These are phyloP conservation scores for Paramormyrops hopkinsi DNA, from an alignment of 2,797 vertebrate species.

Conservation along the genomic window DNA sequence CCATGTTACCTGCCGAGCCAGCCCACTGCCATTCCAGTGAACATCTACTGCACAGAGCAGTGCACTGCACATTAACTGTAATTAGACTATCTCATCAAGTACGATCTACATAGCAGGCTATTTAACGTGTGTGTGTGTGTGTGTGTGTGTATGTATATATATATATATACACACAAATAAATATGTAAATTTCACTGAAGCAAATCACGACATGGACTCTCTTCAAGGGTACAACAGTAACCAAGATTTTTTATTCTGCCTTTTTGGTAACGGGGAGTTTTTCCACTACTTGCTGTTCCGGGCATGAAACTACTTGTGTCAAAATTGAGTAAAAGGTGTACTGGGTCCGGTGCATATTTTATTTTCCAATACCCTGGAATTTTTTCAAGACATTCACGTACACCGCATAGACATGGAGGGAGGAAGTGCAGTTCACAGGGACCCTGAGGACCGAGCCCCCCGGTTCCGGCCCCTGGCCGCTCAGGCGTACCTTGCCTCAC, in stretches of 20 bases:
- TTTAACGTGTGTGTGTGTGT: neutral
- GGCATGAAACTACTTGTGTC: neutral
- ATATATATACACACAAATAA: neutral
- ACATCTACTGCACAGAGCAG: neutral
- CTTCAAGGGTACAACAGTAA: neutral
- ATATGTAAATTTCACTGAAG: neutral
- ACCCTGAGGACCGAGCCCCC: neutral
- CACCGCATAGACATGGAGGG: neutral
- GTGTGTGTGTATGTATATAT: neutral
- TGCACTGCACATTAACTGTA: neutral
- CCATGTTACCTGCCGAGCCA: neutral
- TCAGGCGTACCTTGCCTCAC: slow-evolving; percentile 81
- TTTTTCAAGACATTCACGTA: neutral
- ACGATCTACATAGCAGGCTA: neutral
- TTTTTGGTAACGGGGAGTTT: neutral
- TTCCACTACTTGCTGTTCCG: neutral
- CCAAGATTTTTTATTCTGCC: neutral
- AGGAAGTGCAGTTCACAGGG: neutral
- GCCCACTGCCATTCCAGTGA: neutral
- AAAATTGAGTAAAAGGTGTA: neutral
- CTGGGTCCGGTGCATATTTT: neutral
- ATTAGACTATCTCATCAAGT: neutral
- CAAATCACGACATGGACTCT: neutral
- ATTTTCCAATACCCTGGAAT: neutral
- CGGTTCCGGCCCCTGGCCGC: neutral